These are phyloP conservation scores for Rhizomys pruinosus DNA, from an alignment of 2,113 vertebrate genomes.

Conservation along the genomic window DNA sequence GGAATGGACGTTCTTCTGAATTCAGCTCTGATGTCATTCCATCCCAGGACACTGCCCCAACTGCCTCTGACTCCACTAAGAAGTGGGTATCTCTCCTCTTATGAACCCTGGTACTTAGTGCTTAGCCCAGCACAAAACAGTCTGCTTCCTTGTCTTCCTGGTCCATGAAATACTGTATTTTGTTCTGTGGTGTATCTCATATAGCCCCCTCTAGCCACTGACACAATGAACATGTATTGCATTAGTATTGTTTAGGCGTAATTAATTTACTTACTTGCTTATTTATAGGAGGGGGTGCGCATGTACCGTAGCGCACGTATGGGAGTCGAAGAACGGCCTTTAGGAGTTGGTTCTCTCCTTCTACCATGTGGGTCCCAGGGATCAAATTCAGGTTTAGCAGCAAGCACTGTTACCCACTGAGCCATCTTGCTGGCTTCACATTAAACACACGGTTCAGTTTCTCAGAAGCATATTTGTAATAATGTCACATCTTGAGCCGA, in stretches of 20 bases:
- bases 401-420: background rate
- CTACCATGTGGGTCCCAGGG: background rate
- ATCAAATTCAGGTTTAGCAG: background rate
- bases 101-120: background rate
- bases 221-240: background rate
- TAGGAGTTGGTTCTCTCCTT: no score
- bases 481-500: background rate
- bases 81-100: background rate
- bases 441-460: background rate
- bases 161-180: background rate
- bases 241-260: background rate
- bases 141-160: background rate
- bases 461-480: slow-evolving; percentile 32
- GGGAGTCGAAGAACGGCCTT: background rate
- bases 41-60: background rate
- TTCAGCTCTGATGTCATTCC: background rate
- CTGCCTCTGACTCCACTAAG: background rate
- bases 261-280: no score
- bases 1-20: background rate
- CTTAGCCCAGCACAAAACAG: background rate
- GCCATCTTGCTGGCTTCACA: background rate
- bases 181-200: background rate
- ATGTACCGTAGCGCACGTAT: fast-evolving
- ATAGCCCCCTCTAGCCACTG: background rate
- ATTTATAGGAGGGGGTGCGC: background rate